These are phyloP conservation scores for Himalopsyche phryganea DNA, from an alignment of 1,140 invertebrate genomes.

Conservation along the genomic window DNA sequence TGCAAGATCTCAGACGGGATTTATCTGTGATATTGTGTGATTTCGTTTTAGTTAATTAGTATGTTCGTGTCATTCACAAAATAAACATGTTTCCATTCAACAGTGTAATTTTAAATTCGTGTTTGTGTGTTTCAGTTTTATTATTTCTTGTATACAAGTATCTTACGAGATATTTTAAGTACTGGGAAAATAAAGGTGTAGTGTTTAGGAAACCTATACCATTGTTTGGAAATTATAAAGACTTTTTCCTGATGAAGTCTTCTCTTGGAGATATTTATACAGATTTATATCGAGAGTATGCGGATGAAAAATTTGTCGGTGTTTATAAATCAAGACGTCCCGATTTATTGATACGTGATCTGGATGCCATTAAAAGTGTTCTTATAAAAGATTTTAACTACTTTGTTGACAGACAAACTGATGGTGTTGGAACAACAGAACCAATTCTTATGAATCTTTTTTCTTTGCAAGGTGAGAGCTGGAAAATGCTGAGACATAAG, in stretches of 20 bases:
- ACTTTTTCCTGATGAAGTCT: constrained; percentile 15
- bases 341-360: constrained; percentile 50
- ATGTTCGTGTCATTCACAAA: no score
- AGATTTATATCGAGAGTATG: constrained; percentile 33
- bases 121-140: no score
- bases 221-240: constrained; percentile 40
- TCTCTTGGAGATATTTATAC: constrained; percentile 13
- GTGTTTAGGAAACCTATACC: constrained; percentile 36
- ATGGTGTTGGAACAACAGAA: constrained; percentile 35
- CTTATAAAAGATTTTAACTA: constrained; percentile 55
- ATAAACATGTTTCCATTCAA: no score
- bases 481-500: constrained; percentile 54
- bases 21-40: no score
- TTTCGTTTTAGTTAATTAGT: no score
- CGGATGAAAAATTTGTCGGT: constrained; percentile 38
- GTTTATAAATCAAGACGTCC: constrained; percentile 45
- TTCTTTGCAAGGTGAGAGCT: constrained; percentile 42
- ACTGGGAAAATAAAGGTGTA: constrained; percentile 49
- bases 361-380: constrained; percentile 53
- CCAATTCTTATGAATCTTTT: constrained; percentile 36
- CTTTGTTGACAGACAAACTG: constrained; percentile 44
- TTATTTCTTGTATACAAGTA: constrained; percentile 6
- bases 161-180: constrained; percentile 36
- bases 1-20: no score
- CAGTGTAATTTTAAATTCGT: no score